A percentile compares a stretch with the other conserved stretches of the same genome.
Conservation (phyloP, 92 coral and sea anemone species). For the Epizoanthus illoricatus region DNA sequence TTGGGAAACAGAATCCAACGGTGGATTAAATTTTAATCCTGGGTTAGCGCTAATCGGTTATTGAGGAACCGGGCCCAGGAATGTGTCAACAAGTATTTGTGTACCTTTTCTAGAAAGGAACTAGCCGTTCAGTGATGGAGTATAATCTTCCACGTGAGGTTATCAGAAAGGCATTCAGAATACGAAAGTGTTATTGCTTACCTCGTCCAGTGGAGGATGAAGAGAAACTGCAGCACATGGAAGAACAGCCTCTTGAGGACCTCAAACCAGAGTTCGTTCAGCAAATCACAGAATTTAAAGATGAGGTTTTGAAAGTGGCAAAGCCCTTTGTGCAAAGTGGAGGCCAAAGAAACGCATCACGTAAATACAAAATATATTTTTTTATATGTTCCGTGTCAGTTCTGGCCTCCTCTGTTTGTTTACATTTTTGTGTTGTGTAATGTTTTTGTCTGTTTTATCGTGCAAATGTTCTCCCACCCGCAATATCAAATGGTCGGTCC, state of each 20-base stretch:
- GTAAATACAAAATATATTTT: neutral
- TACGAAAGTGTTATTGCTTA: conserved; percentile 27
- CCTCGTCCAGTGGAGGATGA: conserved; percentile 33
- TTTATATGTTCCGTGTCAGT: no score
- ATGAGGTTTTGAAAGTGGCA: conserved; percentile 1
- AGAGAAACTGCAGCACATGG: conserved; percentile 12
- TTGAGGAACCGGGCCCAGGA: no score
- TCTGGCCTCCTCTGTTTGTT: no score
- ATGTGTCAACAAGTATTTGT: neutral
- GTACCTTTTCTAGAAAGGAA: neutral
- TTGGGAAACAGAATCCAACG: no score
- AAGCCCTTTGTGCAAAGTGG: conserved; percentile 10
- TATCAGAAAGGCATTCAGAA: conserved; percentile 7
- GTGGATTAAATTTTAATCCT: no score
- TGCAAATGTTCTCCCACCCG: no score
- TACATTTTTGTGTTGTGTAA: no score
- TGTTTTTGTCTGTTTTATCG: no score
- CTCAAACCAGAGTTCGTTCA: conserved; percentile 30
- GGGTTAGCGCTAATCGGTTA: no score
- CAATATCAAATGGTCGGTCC: no score
- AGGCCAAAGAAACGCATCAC: conserved; percentile 25
- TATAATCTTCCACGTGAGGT: conserved; percentile 36
- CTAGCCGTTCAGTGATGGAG: conserved; percentile 4
- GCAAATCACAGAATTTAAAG: neutral
- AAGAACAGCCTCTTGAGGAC: conserved; percentile 22